A percentile compares a stretch with the other conserved stretches of the same genome.
Conservation (phyloP, 2,888 invertebrate genomes). For the Epinotia bilunana region DNA sequence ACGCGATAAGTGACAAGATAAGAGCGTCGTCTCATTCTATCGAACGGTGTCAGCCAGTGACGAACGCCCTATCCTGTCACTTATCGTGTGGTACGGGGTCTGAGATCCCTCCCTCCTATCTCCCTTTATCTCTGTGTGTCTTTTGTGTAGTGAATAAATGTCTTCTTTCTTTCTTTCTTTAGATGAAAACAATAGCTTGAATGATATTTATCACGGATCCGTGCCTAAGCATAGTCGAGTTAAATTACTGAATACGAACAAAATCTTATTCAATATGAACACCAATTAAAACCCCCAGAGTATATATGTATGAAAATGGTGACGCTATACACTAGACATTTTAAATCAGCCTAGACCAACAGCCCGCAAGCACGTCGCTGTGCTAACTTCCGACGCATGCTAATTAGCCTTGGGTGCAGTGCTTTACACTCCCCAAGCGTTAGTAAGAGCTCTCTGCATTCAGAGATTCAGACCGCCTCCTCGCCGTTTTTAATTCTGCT, state of each 20-base stretch:
- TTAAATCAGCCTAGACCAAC: not conserved
- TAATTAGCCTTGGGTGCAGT: slow-evolving; percentile 23
- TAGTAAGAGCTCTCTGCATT: slow-evolving; percentile 1
- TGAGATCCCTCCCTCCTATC: too few species aligned
- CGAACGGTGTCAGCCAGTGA: too few species aligned
- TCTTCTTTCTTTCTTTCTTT: too few species aligned
- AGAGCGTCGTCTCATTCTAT: too few species aligned
- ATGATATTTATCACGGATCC: too few species aligned
- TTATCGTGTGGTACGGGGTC: too few species aligned
- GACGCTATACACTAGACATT: not conserved
- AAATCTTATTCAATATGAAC: not conserved
- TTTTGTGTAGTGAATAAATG: too few species aligned
- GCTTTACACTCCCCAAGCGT: not conserved
- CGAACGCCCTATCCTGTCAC: too few species aligned
- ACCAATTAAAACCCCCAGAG: not conserved
- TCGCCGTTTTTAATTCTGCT: not conserved
- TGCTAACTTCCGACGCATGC: slow-evolving; percentile 19
- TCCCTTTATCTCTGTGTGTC: too few species aligned
- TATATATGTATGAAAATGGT: not conserved
- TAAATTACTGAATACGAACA: not conserved
- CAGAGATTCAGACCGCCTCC: not conserved
- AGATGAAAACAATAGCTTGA: too few species aligned
- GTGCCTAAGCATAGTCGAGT: too few species aligned
- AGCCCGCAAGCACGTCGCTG: not conserved
- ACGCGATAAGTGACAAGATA: too few species aligned